Base-by-base conservation (phyloP, 2,113 vertebrate genomes). In the Lamprotornis superbus region DNA sequence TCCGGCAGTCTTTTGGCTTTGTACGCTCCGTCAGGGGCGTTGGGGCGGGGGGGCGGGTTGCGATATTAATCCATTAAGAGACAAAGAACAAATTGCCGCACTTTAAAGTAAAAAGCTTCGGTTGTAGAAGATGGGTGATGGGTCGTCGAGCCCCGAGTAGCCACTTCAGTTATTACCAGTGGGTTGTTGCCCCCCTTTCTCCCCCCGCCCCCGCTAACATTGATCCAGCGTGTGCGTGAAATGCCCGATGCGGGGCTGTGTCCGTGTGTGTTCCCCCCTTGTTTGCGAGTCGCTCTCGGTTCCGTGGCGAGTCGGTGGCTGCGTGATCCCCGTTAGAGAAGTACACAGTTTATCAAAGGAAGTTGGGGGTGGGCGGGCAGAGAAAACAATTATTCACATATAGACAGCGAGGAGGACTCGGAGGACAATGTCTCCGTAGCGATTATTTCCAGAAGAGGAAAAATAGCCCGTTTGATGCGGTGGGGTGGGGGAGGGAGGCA, bases 51-150 rank as follows among this genome's bases (percentile, higher is more conserved):
- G 60, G 47, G 24, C 30, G 78, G 71, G 57, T 77, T 82, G 93
- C 71, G 85, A 96, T 91, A 81, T 96, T 87, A 94, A 89, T 97
- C 96, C 95, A 89, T 96, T 96, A 95, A 93, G 96, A 98, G 93
- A 98, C 97, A 98, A 97, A 97, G 97, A 98, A 94, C 92, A 96
- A 95, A 95, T 95, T 96, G 97, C 95, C 81, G 91, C 79, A 97
- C 97, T 97, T 97, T 90, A 94, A 97, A 98, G 94, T 97, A 73
- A 97, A 97, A 90, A 64, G 95, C 93, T 90, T 81, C 5, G 67
- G 75, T 86, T 94, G 65, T 88, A 73, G 96, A 93, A 96, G 97
- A 95, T 95, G 94, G 97, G 93, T 95, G 97, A 93, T 93, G 95
- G 96, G 94, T 94, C 80, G 77, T 68, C 50, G 83, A 94, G 91